phyloP scores from a whole-genome alignment of 2,888 invertebrate genomes.

The Lochmaea crataegi region DNA sequence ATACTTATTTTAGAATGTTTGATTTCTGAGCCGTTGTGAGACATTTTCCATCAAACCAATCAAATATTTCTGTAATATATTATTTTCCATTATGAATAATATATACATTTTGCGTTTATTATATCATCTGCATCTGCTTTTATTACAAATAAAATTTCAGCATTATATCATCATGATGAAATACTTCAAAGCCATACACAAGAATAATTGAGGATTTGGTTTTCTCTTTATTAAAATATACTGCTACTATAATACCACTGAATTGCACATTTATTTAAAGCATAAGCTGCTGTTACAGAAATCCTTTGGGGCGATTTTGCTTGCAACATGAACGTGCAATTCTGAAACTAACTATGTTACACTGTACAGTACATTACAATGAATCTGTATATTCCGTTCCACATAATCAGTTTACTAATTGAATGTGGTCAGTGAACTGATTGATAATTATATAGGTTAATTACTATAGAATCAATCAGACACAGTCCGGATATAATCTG shows the following conservation, averaged over 20 bases:
- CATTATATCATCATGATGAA: too few species aligned
- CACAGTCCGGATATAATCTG: slow-evolving; percentile 41
- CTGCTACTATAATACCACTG: background rate
- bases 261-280: background rate
- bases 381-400: slow-evolving; percentile 26
- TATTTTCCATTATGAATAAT: too few species aligned
- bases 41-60: too few species aligned
- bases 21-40: too few species aligned
- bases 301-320: background rate
- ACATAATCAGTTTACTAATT: slow-evolving; percentile 46
- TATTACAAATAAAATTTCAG: too few species aligned
- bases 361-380: background rate
- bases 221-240: background rate
- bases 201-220: too few species aligned
- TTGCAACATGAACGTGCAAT: background rate
- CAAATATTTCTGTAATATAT: too few species aligned
- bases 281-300: background rate
- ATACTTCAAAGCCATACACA: too few species aligned
- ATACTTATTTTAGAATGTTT: too few species aligned
- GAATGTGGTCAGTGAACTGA: slow-evolving; percentile 45
- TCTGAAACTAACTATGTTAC: background rate
- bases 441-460: slow-evolving; percentile 50
- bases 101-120: too few species aligned
- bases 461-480: slow-evolving; percentile 48
- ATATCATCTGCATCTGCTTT: too few species aligned